These are phyloP conservation scores for Silvanus unidentatus DNA, from an alignment of 2,888 invertebrate genomes.

Conservation along the genomic window DNA sequence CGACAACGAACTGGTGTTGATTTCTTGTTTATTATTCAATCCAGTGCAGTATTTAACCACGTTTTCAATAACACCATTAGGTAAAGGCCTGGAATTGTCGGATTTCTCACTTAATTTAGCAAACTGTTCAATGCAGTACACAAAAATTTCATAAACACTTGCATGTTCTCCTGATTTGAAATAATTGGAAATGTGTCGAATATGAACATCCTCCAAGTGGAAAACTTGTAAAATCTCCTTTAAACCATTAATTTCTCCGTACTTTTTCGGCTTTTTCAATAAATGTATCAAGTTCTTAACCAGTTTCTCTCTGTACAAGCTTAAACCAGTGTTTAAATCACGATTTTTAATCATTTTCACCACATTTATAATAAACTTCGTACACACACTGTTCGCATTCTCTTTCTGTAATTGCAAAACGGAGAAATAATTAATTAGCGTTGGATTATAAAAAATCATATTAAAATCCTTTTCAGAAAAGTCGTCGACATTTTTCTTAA, in stretches of 20 bases:
- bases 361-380: slow-evolving; percentile 30
- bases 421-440: slow-evolving; percentile 41
- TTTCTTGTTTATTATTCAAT: slow-evolving; percentile 20
- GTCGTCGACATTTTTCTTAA: slow-evolving; percentile 12
- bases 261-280: slow-evolving; percentile 46
- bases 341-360: slow-evolving; percentile 15
- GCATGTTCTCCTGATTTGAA: slow-evolving; percentile 7
- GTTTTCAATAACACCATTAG: slow-evolving; percentile 17
- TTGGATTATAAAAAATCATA: slow-evolving; percentile 40
- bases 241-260: slow-evolving; percentile 35
- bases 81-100: slow-evolving; percentile 21
- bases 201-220: slow-evolving; percentile 40
- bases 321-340: slow-evolving; percentile 36
- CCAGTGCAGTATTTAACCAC: slow-evolving; percentile 21
- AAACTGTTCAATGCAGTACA: slow-evolving; percentile 25
- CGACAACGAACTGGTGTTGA: slow-evolving; percentile 50
- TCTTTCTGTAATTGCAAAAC: slow-evolving; percentile 33
- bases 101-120: slow-evolving; percentile 13
- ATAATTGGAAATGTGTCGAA: slow-evolving; percentile 36
- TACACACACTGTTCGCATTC: slow-evolving; percentile 30
- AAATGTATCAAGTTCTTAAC: slow-evolving; percentile 40
- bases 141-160: slow-evolving; percentile 20
- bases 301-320: slow-evolving; percentile 53
- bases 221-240: slow-evolving; percentile 45
- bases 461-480: background rate